Evolutionary conservation across 2,888 invertebrate genomes (phyloP), one percentile per base, ranked within the genome.

Genomic region (Cecidostiba fungosa): DNA sequence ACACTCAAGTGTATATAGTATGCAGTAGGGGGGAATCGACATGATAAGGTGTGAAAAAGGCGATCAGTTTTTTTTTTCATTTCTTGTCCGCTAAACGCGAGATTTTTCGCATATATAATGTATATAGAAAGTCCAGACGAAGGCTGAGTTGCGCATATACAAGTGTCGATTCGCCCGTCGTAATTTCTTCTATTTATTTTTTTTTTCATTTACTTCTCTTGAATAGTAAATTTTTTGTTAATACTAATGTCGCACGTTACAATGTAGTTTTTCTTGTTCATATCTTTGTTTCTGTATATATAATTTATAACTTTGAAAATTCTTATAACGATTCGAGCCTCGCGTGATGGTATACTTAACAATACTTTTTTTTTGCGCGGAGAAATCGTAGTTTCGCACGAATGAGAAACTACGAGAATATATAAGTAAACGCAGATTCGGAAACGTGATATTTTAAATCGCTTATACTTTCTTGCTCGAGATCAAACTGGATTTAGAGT

Each of bases 1-100:
- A 83, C 81, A 86, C 86, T 85, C 82, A 84, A 79, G 82, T 86
- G 86, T 87, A 81, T 85, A 87, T 80, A 83, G 32, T 82, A 74
- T 79, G 77, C 23, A 77, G 76, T 59, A 59, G 77, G 82, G 59
- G 72, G 73, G 83, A 86, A 80, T 80, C 80, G 79, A 83, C 77
- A 76, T 79, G 54, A 77, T 43, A 74, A 72, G 69, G 62, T 83
- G 78, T 78, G 82, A 77, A 84, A 84, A 86, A 86, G 83, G 80
- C 80, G 83, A 80, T 77, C 16, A 77, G 62, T 77, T 62, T 72
- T 62, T 19, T 62, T 10, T 36, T 39, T 50, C 69, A 16, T 47
- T 29, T 69, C 19, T 70, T 23, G n/a, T 59, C 8, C 54, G 23
- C n/a, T 59, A 19, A 23, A 23, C 70, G n/a, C 70, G 70, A n/a